A percentile compares a stretch with the other conserved stretches of the same genome.
phyloP scores from a whole-genome alignment of 1,140 invertebrate genomes.

The Trialeurodes vaporariorum region DNA sequence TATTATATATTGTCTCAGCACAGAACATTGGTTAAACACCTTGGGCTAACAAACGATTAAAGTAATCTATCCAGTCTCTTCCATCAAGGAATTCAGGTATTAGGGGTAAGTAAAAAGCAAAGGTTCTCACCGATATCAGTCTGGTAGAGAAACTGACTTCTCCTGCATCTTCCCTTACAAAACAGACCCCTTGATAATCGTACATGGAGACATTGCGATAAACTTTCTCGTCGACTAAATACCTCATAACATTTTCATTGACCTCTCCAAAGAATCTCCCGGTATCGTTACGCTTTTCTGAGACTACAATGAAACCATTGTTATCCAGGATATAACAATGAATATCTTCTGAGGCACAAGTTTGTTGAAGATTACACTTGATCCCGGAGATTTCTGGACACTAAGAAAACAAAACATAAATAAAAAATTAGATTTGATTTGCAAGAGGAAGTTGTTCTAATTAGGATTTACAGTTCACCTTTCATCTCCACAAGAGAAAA shows the following conservation, averaged over 20 bases:
- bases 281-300: constrained; percentile 54
- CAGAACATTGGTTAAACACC: too few species aligned
- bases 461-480: too few species aligned
- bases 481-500: too few species aligned
- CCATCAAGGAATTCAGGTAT: too few species aligned
- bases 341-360: constrained; percentile 56
- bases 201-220: constrained; percentile 63
- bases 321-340: constrained; percentile 82
- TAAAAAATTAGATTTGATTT: too few species aligned
- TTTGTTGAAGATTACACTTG: constrained; percentile 29
- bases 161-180: constrained; percentile 35
- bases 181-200: constrained; percentile 85
- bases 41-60: too few species aligned
- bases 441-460: too few species aligned
- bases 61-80: too few species aligned
- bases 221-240: constrained; percentile 61
- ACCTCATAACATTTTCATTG: constrained; percentile 60
- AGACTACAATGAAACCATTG: constrained; percentile 75
- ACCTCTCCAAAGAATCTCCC: constrained; percentile 82
- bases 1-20: too few species aligned
- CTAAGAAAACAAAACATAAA: background rate
- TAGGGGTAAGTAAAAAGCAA: too few species aligned
- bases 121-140: too few species aligned
- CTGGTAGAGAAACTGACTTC: constrained; percentile 41
- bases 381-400: constrained; percentile 16